A percentile compares a stretch with the other conserved stretches of the same genome.
These are phyloP conservation scores for Gadopsis marmoratus DNA, from an alignment of 2,797 vertebrate genomes.

Conservation along the genomic window DNA sequence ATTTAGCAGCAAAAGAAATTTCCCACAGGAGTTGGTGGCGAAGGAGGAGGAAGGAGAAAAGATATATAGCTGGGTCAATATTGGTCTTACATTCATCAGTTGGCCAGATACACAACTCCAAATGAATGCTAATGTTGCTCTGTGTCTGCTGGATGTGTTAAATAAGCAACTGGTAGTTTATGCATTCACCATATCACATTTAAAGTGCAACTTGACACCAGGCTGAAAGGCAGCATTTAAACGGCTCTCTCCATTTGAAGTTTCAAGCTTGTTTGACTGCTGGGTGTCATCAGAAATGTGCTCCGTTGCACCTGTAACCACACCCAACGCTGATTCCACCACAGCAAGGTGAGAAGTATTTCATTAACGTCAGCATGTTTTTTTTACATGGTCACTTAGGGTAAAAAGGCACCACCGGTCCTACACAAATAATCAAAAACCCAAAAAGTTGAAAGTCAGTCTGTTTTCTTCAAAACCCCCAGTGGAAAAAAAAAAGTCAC, in stretches of 20 bases:
- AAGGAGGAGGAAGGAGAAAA: too few relatives aligned
- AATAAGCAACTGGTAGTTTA: background rate
- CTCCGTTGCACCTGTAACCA: background rate
- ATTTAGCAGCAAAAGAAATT: background rate
- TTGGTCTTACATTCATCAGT: too few relatives aligned
- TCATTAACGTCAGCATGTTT: background rate
- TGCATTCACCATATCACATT: too few relatives aligned
- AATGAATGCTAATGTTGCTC: too few relatives aligned
- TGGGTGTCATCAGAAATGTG: background rate
- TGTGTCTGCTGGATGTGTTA: background rate
- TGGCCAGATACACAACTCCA: too few relatives aligned
- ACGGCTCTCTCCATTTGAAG: background rate
- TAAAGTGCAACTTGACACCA: background rate
- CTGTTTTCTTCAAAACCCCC: conserved; percentile 22
- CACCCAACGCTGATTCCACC: background rate
- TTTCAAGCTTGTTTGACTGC: background rate
- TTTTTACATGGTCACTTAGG: background rate
- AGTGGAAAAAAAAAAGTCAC: too few relatives aligned
- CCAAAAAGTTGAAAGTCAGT: background rate
- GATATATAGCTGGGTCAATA: too few relatives aligned
- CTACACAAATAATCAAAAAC: background rate
- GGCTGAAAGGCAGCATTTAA: background rate
- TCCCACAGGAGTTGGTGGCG: too few relatives aligned
- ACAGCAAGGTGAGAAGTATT: background rate
- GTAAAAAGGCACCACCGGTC: background rate